Conservation (phyloP, 2,888 invertebrate genomes). For the Lycia hirtaria region DNA sequence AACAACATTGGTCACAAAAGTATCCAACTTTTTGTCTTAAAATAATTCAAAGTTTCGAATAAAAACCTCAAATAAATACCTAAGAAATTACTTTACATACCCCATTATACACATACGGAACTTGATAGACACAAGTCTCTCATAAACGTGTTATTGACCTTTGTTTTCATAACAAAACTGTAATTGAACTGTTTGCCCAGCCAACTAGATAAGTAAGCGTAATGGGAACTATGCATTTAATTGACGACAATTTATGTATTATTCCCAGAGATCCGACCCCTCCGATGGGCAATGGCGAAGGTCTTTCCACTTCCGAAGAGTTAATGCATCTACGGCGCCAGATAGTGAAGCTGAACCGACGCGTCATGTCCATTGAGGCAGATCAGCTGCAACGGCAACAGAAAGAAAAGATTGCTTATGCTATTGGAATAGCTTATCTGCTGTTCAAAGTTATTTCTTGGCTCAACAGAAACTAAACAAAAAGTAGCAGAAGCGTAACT, state of each 20-base stretch:
- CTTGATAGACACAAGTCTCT: too few species aligned
- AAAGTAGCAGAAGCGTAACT: conserved; percentile 52
- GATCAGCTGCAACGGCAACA: conserved; percentile 94
- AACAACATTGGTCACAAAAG: too few species aligned
- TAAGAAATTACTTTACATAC: too few species aligned
- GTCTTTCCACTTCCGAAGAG: conserved; percentile 90
- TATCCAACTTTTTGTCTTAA: too few species aligned
- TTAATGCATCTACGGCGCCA: conserved; percentile 93
- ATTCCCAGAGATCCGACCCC: conserved; percentile 88
- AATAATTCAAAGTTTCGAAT: too few species aligned
- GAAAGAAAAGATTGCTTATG: conserved; percentile 94
- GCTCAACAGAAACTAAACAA: conserved; percentile 85
- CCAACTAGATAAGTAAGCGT: conserved; percentile 11
- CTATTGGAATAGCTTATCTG: conserved; percentile 93
- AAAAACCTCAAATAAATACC: too few species aligned
- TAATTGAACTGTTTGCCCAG: conserved; percentile 1
- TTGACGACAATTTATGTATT: conserved; percentile 15
- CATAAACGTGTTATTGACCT: not conserved
- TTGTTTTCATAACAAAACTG: not conserved
- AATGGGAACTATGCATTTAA: not conserved
- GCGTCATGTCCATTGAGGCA: conserved; percentile 94
- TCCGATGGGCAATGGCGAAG: conserved; percentile 86
- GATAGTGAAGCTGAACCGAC: conserved; percentile 93
- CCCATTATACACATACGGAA: too few species aligned
- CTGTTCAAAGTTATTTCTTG: conserved; percentile 94